Percentiles rank a stretch among this genome's conserved stretches.
These are phyloP conservation scores for Myotis davidii DNA, from an alignment of 2,113 vertebrate species.

Conservation along the genomic window DNA sequence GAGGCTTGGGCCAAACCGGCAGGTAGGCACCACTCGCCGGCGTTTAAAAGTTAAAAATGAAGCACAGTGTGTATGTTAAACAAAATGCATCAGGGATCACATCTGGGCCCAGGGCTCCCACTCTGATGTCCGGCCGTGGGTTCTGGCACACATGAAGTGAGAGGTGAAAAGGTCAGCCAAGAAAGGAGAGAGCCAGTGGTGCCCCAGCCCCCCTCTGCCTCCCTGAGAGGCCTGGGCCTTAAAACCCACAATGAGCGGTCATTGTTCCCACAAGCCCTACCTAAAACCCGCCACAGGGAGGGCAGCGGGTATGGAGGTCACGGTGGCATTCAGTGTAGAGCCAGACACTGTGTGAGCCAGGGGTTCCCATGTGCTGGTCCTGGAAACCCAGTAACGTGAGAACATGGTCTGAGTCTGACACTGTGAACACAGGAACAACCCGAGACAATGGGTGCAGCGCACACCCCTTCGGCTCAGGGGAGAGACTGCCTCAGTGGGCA, in stretches of 20 bases:
- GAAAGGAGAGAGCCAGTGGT: neutral
- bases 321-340: accelerated
- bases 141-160: neutral
- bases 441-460: accelerated
- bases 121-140: neutral
- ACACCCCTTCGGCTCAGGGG: neutral
- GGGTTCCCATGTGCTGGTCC: neutral
- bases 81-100: neutral
- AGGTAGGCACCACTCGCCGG: no score
- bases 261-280: neutral
- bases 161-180: neutral
- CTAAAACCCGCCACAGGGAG: neutral
- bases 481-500: neutral
- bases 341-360: neutral
- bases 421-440: no score
- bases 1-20: neutral
- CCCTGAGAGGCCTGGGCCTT: neutral
- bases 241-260: neutral
- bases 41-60: neutral
- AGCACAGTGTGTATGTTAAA: neutral
- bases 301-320: neutral
- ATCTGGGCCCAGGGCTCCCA: neutral
- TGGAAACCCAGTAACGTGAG: neutral
- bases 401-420: neutral
- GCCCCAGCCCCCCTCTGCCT: neutral